Conservation (phyloP, 2,888 invertebrate species). For the Bellardia bayeri region DNA sequence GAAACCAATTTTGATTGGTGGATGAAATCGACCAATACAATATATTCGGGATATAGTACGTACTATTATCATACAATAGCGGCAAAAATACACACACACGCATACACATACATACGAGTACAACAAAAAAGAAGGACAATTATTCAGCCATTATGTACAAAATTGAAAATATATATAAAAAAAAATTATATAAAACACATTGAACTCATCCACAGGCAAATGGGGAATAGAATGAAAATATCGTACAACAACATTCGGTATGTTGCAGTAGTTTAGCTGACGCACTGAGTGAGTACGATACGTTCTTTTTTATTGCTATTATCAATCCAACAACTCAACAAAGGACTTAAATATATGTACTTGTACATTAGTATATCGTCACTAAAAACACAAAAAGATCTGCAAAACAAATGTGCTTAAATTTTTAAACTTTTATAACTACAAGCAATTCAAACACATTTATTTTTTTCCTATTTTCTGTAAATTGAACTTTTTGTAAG, state of each 20-base stretch:
- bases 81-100: constrained; percentile 34
- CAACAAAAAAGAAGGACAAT: constrained; percentile 79
- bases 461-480: background rate
- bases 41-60: constrained; percentile 79
- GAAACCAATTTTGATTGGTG: constrained; percentile 84
- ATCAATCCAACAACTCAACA: constrained; percentile 58
- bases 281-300: constrained; percentile 61
- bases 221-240: constrained; percentile 59
- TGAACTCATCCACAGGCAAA: constrained; percentile 73
- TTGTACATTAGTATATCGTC: background rate
- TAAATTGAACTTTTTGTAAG: too few species aligned
- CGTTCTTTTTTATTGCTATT: constrained; percentile 33
- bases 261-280: constrained; percentile 60
- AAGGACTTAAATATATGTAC: constrained; percentile 7
- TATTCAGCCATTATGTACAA: constrained; percentile 82
- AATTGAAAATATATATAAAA: constrained; percentile 78
- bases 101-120: constrained; percentile 7
- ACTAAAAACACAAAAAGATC: too few species aligned
- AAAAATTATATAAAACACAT: constrained; percentile 70
- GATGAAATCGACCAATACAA: constrained; percentile 84
- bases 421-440: too few species aligned
- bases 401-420: too few species aligned
- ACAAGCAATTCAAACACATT: too few species aligned
- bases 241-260: constrained; percentile 51
- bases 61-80: constrained; percentile 59